Base-by-base conservation (phyloP, 2,797 vertebrate species). In the Danionella dracula region DNA sequence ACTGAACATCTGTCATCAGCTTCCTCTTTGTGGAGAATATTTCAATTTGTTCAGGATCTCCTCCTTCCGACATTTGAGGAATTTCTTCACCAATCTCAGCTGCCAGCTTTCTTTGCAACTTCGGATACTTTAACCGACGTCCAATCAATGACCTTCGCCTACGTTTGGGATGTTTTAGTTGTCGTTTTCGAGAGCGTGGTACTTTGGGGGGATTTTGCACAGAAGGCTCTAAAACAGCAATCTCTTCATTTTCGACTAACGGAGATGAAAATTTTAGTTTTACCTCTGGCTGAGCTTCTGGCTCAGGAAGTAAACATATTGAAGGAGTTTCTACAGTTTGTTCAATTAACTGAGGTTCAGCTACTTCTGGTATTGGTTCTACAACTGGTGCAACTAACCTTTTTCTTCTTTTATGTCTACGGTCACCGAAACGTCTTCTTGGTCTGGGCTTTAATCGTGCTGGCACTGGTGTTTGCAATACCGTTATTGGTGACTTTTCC, bases 101-200 rank as follows among this genome's bases (percentile, higher is more conserved):
- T 71, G 81, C 69, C 27, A 45, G 27, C 74, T 54, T 77, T 46
- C 79, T 80, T 73, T 79, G 81, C 31, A 45, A 6, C 68, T 80
- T 76, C 79, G 85, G 66, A 62, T 59, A 27, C 72, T 89, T 89
- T 59, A 85, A 79, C 16, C 84, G 84, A 34, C 85, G 86, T n/a
- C 88, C 89, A 38, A 88, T 88, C 50, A 88, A 77, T 66, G 45
- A 71, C 66, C 83, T 88, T n/a, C 89, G 82, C 57, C 68, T 83
- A 81, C 89, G 89, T 76, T 87, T 89, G 3, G 72, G 34, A 44
- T 80, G 87, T 76, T 83, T 89, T 13, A 32, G 45, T 27, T 78
- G 68, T 48, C 76, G 79, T 17, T 35, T 80, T 59, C 51, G 48
- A 41, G 58, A 56, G 59, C 49, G 57, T 38, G 5, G 49, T 51